Conservation (phyloP, 2,888 invertebrate species). For the Drosophila barbarae region DNA sequence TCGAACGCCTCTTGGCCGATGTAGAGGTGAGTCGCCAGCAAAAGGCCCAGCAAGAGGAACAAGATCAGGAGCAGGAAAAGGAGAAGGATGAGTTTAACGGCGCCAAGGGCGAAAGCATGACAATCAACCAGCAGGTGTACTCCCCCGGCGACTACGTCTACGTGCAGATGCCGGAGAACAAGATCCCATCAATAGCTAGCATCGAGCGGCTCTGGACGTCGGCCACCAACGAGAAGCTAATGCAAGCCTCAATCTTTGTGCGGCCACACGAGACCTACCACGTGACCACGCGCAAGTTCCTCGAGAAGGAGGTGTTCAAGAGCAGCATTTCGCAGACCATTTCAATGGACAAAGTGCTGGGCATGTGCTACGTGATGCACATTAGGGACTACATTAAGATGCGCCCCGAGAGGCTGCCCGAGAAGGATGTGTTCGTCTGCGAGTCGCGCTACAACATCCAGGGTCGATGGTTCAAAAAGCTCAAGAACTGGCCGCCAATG, state of each 20-base stretch:
- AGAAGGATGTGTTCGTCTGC: conserved; percentile 97
- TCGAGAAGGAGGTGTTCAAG: conserved; percentile 97
- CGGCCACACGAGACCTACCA: conserved; percentile 98
- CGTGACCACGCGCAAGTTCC: conserved; percentile 94
- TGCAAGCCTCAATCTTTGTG: conserved; percentile 94
- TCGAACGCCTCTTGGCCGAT: conserved; percentile 86
- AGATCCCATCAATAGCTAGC: conserved; percentile 88
- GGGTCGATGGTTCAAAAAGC: conserved; percentile 94
- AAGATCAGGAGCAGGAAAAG: conserved; percentile 84
- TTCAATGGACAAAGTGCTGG: conserved; percentile 90
- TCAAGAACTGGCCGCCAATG: conserved; percentile 86
- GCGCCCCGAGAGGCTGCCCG: conserved; percentile 91
- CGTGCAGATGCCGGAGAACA: conserved; percentile 83
- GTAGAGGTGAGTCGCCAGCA: conserved; percentile 88
- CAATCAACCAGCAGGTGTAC: conserved; percentile 88
- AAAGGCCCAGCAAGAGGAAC: conserved; percentile 88
- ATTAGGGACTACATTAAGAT: conserved; percentile 96
- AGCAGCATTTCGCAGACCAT: conserved; percentile 93
- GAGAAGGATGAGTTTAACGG: conserved; percentile 81
- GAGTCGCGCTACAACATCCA: conserved; percentile 95
- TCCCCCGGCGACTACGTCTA: conserved; percentile 96
- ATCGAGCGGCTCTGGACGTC: conserved; percentile 95
- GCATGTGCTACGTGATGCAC: conserved; percentile 95
- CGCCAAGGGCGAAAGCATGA: conserved; percentile 83
- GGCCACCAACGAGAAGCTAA: conserved; percentile 89